A percentile compares a stretch with the other conserved stretches of the same genome.
phyloP scores from a whole-genome alignment of 2,888 invertebrate genomes.

The Thyatira batis region DNA sequence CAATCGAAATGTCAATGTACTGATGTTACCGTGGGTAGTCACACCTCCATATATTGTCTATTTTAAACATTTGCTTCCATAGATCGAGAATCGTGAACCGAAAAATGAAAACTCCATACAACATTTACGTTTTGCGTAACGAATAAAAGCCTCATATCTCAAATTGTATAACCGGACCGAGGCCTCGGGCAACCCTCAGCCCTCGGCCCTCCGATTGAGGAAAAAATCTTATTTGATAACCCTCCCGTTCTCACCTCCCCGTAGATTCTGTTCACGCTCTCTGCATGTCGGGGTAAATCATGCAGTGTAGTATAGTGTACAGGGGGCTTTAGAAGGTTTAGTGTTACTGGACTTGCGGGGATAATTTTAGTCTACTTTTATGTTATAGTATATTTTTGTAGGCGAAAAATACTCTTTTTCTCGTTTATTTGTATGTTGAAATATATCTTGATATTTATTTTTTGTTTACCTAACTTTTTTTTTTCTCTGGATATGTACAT shows the following conservation, averaged over 20 bases:
- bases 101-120: constrained; percentile 1
- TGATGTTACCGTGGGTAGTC: too few relatives aligned
- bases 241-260: constrained; percentile 69
- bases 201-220: constrained; percentile 61
- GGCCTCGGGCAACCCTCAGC: constrained; percentile 26
- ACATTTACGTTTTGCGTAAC: constrained; percentile 7
- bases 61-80: too few relatives aligned
- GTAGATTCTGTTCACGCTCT: constrained; percentile 41
- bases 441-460: background rate
- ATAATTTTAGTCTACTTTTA: constrained; percentile 4
- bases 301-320: constrained; percentile 47
- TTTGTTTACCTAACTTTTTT: too few relatives aligned
- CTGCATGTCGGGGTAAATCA: constrained; percentile 45
- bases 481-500: too few relatives aligned
- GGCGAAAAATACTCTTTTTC: background rate
- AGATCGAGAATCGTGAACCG: background rate
- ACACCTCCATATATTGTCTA: too few relatives aligned
- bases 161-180: constrained; percentile 69
- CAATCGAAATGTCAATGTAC: too few relatives aligned
- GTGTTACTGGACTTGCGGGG: constrained; percentile 1
- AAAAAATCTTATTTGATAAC: constrained; percentile 79
- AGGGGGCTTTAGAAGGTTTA: constrained; percentile 23
- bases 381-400: background rate
- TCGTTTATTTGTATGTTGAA: background rate
- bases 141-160: constrained; percentile 38